Percentiles rank a stretch among this genome's conserved stretches.
Conservation (phyloP, 1,140 invertebrate genomes). For the Homarus americanus region DNA sequence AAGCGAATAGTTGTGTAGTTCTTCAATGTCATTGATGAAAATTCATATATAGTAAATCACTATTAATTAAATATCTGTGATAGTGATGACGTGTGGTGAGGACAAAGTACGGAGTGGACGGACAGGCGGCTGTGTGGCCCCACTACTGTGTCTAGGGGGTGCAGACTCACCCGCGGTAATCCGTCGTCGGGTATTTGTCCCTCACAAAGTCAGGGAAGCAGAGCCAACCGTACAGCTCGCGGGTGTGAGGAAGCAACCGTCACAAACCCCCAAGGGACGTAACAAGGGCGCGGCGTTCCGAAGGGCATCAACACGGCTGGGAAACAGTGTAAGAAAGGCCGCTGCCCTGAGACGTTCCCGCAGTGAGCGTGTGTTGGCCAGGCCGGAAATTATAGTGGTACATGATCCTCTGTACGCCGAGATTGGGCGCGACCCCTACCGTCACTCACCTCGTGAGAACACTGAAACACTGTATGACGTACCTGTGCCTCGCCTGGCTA, state of each 20-base stretch:
- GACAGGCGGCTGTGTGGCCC: conserved; percentile 31
- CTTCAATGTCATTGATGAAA: background rate
- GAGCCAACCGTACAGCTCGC: background rate
- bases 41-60: background rate
- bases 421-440: background rate
- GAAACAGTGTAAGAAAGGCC: conserved; percentile 25
- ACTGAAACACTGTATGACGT: conserved; percentile 47
- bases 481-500: conserved; percentile 47
- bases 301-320: conserved; percentile 38
- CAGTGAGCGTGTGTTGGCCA: conserved; percentile 33
- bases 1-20: background rate
- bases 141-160: conserved; percentile 49
- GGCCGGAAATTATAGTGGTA: conserved; percentile 44
- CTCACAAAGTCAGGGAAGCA: conserved; percentile 4
- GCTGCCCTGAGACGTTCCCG: conserved; percentile 42
- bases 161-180: conserved; percentile 47
- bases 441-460: conserved; percentile 7
- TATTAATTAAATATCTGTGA: background rate
- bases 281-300: conserved; percentile 21
- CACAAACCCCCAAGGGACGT: background rate
- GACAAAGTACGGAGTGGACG: conserved; percentile 36
- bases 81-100: conserved; percentile 45
- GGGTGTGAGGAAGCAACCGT: conserved; percentile 13
- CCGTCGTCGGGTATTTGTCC: conserved; percentile 15
- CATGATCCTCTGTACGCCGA: conserved; percentile 21